Evolutionary conservation across 2,797 vertebrate species (phyloP).

Genomic region (Psittacula echo): DNA sequence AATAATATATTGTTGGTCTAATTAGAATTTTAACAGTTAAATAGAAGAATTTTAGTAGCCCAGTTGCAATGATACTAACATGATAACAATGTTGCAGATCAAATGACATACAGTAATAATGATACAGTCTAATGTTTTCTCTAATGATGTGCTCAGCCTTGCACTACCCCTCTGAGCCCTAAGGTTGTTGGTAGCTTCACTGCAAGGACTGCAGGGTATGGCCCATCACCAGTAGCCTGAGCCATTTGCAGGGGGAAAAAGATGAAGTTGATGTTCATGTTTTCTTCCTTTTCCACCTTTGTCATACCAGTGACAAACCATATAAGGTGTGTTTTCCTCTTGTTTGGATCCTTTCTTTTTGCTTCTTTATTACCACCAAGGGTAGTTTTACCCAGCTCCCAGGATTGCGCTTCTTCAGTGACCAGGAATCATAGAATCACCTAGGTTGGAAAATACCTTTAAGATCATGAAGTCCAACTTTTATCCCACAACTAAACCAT

Average conservation of each 20-base stretch:
- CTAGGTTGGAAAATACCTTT: not conserved
- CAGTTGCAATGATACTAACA: not conserved
- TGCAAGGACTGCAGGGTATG: not conserved
- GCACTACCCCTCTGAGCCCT: not conserved
- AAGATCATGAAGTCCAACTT: not conserved
- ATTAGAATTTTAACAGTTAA: not conserved
- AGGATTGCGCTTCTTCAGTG: not conserved
- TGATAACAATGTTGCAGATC: not conserved
- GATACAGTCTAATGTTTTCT: not conserved
- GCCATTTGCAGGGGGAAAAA: not conserved
- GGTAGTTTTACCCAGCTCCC: not conserved
- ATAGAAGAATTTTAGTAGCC: not conserved
- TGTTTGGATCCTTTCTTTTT: not conserved
- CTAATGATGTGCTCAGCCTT: not conserved
- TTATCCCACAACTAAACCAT: not conserved
- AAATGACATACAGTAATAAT: not conserved
- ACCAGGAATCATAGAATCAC: not conserved
- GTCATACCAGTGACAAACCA: not conserved
- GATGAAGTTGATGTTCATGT: accelerated
- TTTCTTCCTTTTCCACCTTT: not conserved
- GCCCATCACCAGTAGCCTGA: not conserved
- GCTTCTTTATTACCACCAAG: not conserved
- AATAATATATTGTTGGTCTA: not conserved
- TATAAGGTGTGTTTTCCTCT: not conserved
- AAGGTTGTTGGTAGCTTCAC: not conserved